Evolutionary conservation across 23 tunicate species (phyloP).

Genomic region (Oikopleura dioica): DNA sequence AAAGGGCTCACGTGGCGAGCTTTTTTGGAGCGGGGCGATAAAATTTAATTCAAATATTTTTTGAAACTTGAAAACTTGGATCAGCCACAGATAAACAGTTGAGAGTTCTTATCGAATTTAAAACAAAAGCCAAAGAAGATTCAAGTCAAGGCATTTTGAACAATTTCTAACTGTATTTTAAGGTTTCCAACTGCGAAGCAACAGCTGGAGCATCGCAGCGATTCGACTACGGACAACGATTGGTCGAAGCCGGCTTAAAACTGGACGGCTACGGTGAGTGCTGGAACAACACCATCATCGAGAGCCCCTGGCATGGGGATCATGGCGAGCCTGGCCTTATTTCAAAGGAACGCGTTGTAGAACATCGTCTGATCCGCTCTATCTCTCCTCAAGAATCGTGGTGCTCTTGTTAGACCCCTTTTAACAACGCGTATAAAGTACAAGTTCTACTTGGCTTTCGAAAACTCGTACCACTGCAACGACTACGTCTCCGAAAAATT

Average conservation of each 20-base stretch:
- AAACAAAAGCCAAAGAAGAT: too few relatives aligned
- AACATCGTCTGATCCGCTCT: neutral
- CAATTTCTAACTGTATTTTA: neutral
- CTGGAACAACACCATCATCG: conserved; percentile 12
- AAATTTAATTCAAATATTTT: too few relatives aligned
- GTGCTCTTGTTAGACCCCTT: neutral
- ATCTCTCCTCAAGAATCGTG: neutral
- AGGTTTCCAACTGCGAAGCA: conserved; percentile 38
- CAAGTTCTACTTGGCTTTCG: conserved; percentile 6
- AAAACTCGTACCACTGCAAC: neutral
- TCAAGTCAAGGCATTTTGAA: too few relatives aligned
- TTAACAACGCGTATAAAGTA: neutral
- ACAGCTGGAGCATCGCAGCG: conserved; percentile 33
- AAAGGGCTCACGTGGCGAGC: too few relatives aligned
- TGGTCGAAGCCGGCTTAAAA: conserved; percentile 35
- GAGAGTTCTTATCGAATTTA: too few relatives aligned
- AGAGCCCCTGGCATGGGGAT: neutral
- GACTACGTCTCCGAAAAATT: conserved; percentile 26
- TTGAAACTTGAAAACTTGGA: too few relatives aligned
- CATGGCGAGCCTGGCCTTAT: neutral
- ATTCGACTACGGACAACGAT: conserved; percentile 24
- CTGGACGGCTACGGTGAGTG: conserved; percentile 53
- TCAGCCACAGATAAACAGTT: too few relatives aligned
- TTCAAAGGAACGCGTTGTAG: neutral
- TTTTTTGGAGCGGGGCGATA: too few relatives aligned